phyloP scores from a whole-genome alignment of 1,140 invertebrate species.

The Achroia grisella region DNA sequence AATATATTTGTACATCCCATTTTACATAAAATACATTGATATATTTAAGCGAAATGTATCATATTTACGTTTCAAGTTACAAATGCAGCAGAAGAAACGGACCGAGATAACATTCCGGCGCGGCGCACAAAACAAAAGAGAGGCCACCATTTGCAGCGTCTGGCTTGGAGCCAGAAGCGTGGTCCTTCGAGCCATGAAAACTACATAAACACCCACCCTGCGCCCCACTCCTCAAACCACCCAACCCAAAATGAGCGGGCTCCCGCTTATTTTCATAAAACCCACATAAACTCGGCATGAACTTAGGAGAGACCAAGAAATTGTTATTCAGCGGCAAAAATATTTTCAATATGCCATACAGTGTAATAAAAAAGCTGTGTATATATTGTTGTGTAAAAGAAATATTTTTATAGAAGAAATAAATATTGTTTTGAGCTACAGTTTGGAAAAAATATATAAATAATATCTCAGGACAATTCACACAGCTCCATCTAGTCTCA shows the following conservation, averaged over 20 bases:
- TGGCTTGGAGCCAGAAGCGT: slow-evolving; percentile 44
- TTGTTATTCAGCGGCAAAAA: slow-evolving; percentile 25
- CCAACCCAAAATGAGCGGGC: slow-evolving; percentile 60
- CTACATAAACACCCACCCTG: slow-evolving; percentile 50
- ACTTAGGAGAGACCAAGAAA: slow-evolving; percentile 40
- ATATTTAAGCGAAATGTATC: slow-evolving; percentile 1
- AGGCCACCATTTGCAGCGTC: slow-evolving; percentile 21
- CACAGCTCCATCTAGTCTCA: too few species aligned
- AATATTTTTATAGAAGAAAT: too few species aligned
- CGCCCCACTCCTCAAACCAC: slow-evolving; percentile 20
- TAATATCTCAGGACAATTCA: too few species aligned
- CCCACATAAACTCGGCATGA: slow-evolving; percentile 43
- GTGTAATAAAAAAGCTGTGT: slow-evolving; percentile 3
- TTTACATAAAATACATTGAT: too few species aligned
- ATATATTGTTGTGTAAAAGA: too few species aligned
- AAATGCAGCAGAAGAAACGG: slow-evolving; percentile 27
- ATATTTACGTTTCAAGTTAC: slow-evolving; percentile 19
- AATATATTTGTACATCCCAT: too few species aligned
- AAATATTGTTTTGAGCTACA: too few species aligned
- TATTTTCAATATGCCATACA: slow-evolving; percentile 25
- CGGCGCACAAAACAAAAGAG: slow-evolving; percentile 29
- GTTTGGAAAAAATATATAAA: too few species aligned
- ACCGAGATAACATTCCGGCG: slow-evolving; percentile 25
- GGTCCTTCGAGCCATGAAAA: slow-evolving; percentile 48
- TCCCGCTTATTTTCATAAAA: slow-evolving; percentile 67